Percentiles rank a stretch among this genome's conserved stretches.
phyloP scores from a whole-genome alignment of 1,140 invertebrate genomes.

The Centruroides sculpturatus region DNA sequence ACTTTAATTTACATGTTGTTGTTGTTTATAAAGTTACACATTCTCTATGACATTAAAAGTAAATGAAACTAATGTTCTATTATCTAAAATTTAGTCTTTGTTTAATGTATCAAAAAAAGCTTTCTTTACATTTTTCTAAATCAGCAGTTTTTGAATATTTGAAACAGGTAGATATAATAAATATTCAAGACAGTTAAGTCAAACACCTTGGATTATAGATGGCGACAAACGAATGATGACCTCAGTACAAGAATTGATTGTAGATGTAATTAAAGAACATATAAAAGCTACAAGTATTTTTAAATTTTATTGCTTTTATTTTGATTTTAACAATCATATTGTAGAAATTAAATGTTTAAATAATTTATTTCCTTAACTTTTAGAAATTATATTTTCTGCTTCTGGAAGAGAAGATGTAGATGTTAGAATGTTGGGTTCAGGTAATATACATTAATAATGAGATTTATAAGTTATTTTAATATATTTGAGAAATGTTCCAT shows the following conservation, averaged over 20 bases:
- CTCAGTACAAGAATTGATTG: slow-evolving; percentile 84
- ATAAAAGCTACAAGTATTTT: slow-evolving; percentile 33
- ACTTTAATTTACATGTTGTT: no score
- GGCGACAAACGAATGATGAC: slow-evolving; percentile 61
- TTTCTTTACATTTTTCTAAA: no score
- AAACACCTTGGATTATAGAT: slow-evolving; percentile 86
- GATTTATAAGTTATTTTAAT: no score
- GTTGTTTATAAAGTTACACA: no score
- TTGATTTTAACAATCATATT: neutral
- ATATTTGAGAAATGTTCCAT: no score
- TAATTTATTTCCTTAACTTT: neutral
- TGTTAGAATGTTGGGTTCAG: slow-evolving; percentile 38
- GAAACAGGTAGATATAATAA: slow-evolving; percentile 67
- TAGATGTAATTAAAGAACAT: slow-evolving; percentile 36
- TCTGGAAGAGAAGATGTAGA: slow-evolving; percentile 92
- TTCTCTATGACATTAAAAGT: no score
- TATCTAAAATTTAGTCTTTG: no score
- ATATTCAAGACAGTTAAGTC: slow-evolving; percentile 65
- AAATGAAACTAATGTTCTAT: no score
- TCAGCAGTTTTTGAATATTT: neutral
- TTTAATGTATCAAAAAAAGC: no score
- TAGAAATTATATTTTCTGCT: slow-evolving; percentile 49
- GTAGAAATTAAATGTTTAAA: neutral
- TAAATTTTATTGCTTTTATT: neutral
- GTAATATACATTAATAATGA: neutral